phyloP scores from a whole-genome alignment of 2,797 vertebrate genomes.

The Apodemus agrarius region DNA sequence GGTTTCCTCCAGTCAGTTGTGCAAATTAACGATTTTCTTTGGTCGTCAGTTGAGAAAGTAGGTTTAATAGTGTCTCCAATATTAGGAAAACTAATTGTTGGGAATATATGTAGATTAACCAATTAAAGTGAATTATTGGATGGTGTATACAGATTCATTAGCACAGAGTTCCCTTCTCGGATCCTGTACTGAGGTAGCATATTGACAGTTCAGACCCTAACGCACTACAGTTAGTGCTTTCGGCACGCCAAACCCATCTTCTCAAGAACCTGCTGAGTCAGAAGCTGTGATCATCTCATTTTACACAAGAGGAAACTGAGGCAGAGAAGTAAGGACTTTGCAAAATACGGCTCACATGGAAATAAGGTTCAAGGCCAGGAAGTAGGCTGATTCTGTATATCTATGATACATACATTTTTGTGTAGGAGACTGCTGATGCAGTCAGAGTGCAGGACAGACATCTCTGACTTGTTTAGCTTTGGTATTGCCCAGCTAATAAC shows the following conservation, averaged over 20 bases:
- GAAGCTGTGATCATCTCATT: background rate
- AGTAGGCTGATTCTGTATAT: background rate
- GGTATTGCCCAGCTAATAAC: background rate
- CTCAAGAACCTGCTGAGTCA: background rate
- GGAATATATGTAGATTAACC: background rate
- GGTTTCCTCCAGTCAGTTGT: constrained; percentile 39
- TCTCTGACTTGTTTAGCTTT: background rate
- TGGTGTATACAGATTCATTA: background rate
- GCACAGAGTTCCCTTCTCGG: background rate
- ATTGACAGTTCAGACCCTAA: background rate
- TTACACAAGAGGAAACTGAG: background rate
- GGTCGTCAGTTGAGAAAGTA: constrained; percentile 32
- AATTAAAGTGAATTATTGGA: background rate
- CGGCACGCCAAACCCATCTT: background rate
- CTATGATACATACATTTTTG: background rate
- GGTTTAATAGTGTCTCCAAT: background rate
- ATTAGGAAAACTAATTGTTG: constrained; percentile 11
- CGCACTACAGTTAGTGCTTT: background rate
- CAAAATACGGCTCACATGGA: background rate
- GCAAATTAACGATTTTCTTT: constrained; percentile 37
- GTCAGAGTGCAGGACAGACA: background rate
- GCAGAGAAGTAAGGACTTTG: background rate
- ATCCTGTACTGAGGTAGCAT: background rate
- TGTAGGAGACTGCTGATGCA: background rate
- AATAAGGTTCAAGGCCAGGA: background rate